These are phyloP conservation scores for Lepidocyrtoides sp. DNA, from an alignment of 2,888 invertebrate genomes.

Conservation along the genomic window DNA sequence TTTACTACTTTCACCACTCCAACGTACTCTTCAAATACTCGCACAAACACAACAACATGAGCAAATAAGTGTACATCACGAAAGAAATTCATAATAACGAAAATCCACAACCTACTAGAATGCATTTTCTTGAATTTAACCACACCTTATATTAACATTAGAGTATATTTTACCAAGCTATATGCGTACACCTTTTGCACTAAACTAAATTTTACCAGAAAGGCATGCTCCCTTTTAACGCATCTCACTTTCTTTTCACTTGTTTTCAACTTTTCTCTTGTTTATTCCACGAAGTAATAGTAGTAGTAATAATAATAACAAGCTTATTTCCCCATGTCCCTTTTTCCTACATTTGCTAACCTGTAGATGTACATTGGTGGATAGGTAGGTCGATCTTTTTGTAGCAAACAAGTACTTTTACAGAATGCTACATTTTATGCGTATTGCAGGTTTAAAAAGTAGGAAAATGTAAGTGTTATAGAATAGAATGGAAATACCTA, in stretches of 20 bases:
- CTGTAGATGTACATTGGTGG: neutral
- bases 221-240: neutral
- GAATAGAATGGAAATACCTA: no score
- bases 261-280: slow-evolving; percentile 56
- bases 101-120: slow-evolving; percentile 29
- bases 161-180: no score
- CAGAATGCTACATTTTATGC: no score
- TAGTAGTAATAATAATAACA: slow-evolving; percentile 66
- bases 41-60: neutral
- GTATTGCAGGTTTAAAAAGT: no score
- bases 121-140: no score
- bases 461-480: no score
- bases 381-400: no score
- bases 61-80: neutral
- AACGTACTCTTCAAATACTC: neutral
- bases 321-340: neutral
- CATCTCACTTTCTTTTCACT: neutral
- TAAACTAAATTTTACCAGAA: no score
- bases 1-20: slow-evolving; percentile 3
- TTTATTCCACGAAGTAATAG: no score
- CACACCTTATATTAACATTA: no score
- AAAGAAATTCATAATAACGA: neutral
- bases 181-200: neutral
- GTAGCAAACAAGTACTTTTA: no score
- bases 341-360: neutral